Evolutionary conservation across 64 coral and sea anemone genomes (phyloP).

Genomic region (Cladopsammia gracilis): DNA sequence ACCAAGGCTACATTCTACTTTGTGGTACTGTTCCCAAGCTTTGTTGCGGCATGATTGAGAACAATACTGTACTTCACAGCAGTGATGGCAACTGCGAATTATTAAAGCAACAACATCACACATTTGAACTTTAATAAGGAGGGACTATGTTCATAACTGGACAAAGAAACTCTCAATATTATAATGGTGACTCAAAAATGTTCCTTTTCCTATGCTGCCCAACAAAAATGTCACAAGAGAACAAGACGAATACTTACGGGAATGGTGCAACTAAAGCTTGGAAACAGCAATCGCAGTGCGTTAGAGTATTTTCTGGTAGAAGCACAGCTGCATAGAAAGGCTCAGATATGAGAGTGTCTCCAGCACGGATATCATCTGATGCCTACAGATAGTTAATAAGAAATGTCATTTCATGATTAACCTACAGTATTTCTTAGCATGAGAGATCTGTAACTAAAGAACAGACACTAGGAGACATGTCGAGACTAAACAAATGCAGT

Average conservation of each 20-base stretch:
- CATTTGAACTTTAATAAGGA: background rate
- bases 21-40: slow-evolving; percentile 80
- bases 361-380: slow-evolving; percentile 88
- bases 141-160: no score
- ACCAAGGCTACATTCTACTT: slow-evolving; percentile 79
- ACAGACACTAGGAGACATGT: no score
- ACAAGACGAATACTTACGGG: slow-evolving; percentile 70
- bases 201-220: no score
- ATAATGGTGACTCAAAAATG: background rate
- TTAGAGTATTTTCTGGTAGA: slow-evolving; percentile 80
- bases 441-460: no score
- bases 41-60: slow-evolving; percentile 75
- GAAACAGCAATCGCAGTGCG: slow-evolving; percentile 84
- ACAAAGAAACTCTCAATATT: background rate
- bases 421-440: no score
- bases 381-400: slow-evolving; percentile 52
- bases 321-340: slow-evolving; percentile 84
- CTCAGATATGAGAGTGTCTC: slow-evolving; percentile 90
- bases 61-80: slow-evolving; percentile 86
- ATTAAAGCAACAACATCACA: background rate
- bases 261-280: slow-evolving; percentile 82
- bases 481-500: no score
- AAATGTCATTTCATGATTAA: background rate
- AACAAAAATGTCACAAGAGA: background rate
- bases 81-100: slow-evolving; percentile 65